phyloP scores from a whole-genome alignment of 2,888 invertebrate genomes.

The Gastrophysa polygoni region DNA sequence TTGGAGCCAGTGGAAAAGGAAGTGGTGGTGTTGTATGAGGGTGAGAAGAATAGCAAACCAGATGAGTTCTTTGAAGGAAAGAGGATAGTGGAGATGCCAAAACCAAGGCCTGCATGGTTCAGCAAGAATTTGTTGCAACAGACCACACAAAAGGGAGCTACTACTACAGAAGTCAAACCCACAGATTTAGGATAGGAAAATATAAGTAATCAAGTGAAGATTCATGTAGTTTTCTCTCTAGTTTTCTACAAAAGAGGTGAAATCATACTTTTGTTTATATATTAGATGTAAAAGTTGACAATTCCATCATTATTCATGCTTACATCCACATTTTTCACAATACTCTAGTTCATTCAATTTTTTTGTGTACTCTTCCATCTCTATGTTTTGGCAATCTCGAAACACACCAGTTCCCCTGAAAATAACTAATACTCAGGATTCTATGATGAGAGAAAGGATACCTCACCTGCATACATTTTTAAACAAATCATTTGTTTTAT shows the following conservation, averaged over 20 bases:
- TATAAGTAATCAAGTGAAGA: too few species aligned
- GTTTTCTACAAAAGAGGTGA: not conserved
- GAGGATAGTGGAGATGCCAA: conserved; percentile 84
- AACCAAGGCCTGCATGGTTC: conserved; percentile 87
- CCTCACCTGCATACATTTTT: conserved; percentile 44
- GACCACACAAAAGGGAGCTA: conserved; percentile 73
- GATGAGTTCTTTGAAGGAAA: conserved; percentile 72
- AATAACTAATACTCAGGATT: not conserved
- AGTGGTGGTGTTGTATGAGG: conserved; percentile 84
- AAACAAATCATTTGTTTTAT: conserved; percentile 36
- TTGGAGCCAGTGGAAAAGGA: conserved; percentile 80
- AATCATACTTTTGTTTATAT: not conserved
- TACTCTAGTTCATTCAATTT: conserved; percentile 8
- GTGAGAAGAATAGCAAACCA: conserved; percentile 72
- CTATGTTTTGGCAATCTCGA: conserved; percentile 41
- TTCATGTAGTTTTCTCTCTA: not conserved
- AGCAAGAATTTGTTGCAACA: conserved; percentile 82
- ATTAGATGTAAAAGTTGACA: not conserved
- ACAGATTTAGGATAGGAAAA: conserved; percentile 66
- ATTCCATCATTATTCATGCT: not conserved
- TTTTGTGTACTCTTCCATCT: conserved; percentile 10
- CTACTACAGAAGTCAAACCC: conserved; percentile 76
- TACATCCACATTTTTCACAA: conserved; percentile 16
- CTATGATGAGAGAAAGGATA: too few species aligned
- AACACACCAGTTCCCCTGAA: conserved; percentile 46